Percentiles rank a stretch among this genome's conserved stretches.
These are phyloP conservation scores for Stichopus horrens DNA, from an alignment of 53 echinoderm and acorn worm genomes.

Conservation along the genomic window DNA sequence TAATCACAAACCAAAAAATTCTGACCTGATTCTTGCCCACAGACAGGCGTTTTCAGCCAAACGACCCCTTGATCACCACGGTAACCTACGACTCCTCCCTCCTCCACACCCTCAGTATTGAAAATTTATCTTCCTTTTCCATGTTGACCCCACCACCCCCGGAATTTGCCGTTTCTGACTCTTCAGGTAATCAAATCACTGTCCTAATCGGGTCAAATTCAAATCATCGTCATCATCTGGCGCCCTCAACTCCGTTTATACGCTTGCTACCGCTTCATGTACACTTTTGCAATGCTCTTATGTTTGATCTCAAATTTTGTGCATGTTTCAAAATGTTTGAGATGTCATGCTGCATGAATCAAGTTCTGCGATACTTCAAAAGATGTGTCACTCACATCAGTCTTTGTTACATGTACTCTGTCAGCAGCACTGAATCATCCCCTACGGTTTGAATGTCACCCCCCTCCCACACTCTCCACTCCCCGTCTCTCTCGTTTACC, in stretches of 20 bases:
- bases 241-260: background rate
- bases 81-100: slow-evolving; percentile 87
- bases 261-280: too few species aligned
- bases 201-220: background rate
- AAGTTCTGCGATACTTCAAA: too few species aligned
- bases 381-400: too few species aligned
- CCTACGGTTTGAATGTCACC: too few species aligned
- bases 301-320: too few species aligned
- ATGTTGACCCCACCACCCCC: slow-evolving; percentile 72
- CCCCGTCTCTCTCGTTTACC: too few species aligned
- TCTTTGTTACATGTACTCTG: too few species aligned
- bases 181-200: slow-evolving; percentile 64
- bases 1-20: background rate
- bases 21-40: background rate
- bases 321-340: too few species aligned
- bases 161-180: slow-evolving; percentile 65
- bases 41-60: background rate
- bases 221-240: background rate
- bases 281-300: too few species aligned
- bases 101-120: slow-evolving; percentile 57
- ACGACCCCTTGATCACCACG: slow-evolving; percentile 43
- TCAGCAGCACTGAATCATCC: too few species aligned
- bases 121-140: slow-evolving; percentile 38
- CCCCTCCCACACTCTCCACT: too few species aligned
- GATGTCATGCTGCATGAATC: too few species aligned